phyloP scores from a whole-genome alignment of 2,113 vertebrate species.

The Electrona antarctica region DNA sequence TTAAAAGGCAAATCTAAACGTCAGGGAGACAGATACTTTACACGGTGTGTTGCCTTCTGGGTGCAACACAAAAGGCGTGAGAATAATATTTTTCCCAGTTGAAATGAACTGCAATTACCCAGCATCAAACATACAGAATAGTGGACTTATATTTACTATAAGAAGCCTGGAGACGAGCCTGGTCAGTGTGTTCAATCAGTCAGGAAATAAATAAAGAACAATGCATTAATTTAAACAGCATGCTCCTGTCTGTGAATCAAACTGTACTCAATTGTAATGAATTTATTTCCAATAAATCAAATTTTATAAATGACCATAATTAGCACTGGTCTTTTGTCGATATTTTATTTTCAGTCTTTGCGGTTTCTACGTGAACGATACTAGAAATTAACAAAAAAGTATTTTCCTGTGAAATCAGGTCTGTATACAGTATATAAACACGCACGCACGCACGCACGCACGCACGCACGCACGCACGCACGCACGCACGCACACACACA shows the following conservation, averaged over 20 bases:
- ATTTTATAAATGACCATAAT: neutral
- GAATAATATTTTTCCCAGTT: slow-evolving; percentile 65
- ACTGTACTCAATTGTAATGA: neutral
- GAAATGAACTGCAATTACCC: slow-evolving; percentile 71
- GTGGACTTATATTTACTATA: slow-evolving; percentile 37
- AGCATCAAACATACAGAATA: slow-evolving; percentile 59
- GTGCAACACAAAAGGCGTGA: slow-evolving; percentile 60
- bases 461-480: too few relatives aligned
- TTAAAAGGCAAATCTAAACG: slow-evolving; percentile 77
- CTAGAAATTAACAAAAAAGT: too few relatives aligned
- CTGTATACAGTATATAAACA: too few relatives aligned
- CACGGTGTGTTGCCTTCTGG: slow-evolving; percentile 73
- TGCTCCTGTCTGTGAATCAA: neutral
- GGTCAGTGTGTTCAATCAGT: slow-evolving; percentile 49
- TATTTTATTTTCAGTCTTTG: too few relatives aligned
- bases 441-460: too few relatives aligned
- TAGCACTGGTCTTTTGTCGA: too few relatives aligned
- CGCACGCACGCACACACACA: too few relatives aligned
- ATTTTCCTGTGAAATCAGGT: too few relatives aligned
- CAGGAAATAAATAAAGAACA: slow-evolving; percentile 27
- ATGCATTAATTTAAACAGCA: slow-evolving; percentile 12
- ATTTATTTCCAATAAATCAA: neutral
- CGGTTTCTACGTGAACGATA: too few relatives aligned
- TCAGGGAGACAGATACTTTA: slow-evolving; percentile 75
- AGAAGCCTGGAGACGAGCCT: slow-evolving; percentile 57